Base-by-base conservation (phyloP, 2,113 vertebrate species). In the Perca fluviatilis region DNA sequence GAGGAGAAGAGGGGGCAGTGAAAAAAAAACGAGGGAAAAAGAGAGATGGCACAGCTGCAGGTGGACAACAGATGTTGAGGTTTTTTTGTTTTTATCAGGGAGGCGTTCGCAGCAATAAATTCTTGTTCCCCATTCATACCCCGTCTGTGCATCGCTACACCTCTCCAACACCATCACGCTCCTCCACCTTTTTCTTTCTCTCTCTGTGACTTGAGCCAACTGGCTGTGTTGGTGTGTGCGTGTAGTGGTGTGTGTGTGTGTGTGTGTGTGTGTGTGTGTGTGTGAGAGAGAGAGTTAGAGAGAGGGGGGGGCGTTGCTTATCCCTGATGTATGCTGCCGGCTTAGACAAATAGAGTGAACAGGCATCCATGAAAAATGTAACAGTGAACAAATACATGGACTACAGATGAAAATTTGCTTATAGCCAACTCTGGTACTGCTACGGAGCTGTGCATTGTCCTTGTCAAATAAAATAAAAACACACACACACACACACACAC, bases 61-160 rank as follows among this genome's bases (percentile, higher is more conserved):
- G 92, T 93, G 92, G 88, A 91, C 76, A 84, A 88, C 93, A 93
- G 91, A 94, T 95, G 94, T 88, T 85, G 79, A 82, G 54, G 71
- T 25, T 77, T 72, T 73, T 47, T 46, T 67, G 74, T 70, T 60
- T 46, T 53, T 56, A n/a, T 14, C 10, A 40, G 79, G 77, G 82
- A 69, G 78, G 57, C 18, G 61, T 75, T 80, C 77, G 78, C 64
- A 60, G 53, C 74, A 82, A 77, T 88, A 83, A 77, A 89, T 85
- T 87, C 62, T 74, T 40, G 56, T 74, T 86, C 70, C 69, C 75
- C 73, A 79, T 87, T 83, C 81, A 86, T 58, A 71, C 64, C 65
- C 77, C 67, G 80, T 88, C 88, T 89, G 90, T 69, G 83, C 84
- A 84, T 80, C 72, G 23, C 77, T 82, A 62, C 77, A 79, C 33